A percentile compares a stretch with the other conserved stretches of the same genome.
Conservation (phyloP, 2,113 vertebrate species). For the Rhinogobius similis region DNA sequence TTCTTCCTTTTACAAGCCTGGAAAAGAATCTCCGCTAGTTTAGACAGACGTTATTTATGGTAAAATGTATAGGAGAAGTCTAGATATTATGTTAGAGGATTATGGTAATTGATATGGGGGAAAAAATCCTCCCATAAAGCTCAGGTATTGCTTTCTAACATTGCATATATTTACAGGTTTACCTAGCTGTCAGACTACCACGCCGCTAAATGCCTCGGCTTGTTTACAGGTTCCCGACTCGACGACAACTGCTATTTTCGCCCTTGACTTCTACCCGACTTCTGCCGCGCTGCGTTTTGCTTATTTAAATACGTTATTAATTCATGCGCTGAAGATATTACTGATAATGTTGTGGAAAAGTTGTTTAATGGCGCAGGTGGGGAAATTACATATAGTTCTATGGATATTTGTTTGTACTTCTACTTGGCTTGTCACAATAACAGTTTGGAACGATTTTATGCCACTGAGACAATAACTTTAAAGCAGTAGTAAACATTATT, state of each 20-base stretch:
- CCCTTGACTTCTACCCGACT: neutral
- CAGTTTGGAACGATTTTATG: no score
- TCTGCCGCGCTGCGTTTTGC: neutral
- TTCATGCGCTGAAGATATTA: neutral
- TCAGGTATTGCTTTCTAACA: neutral
- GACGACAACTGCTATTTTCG: neutral
- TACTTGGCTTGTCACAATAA: no score
- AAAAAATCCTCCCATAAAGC: neutral
- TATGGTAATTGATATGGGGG: neutral
- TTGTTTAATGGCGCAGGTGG: neutral
- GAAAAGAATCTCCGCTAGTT: no score
- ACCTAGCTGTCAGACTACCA: neutral
- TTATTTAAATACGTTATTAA: neutral
- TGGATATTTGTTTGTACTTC: no score
- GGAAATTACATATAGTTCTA: no score
- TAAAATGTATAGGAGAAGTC: neutral
- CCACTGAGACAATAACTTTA: no score
- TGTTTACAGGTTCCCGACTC: constrained; percentile 1
- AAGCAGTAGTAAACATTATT: no score
- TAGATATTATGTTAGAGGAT: neutral
- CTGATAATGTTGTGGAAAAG: neutral
- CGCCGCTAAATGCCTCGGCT: neutral
- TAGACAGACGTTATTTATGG: no score
- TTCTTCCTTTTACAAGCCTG: no score
- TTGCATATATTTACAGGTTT: constrained; percentile 1